Percentiles rank a stretch among this genome's conserved stretches.
phyloP scores from a whole-genome alignment of 1,140 invertebrate species.

The Theocolax elegans region DNA sequence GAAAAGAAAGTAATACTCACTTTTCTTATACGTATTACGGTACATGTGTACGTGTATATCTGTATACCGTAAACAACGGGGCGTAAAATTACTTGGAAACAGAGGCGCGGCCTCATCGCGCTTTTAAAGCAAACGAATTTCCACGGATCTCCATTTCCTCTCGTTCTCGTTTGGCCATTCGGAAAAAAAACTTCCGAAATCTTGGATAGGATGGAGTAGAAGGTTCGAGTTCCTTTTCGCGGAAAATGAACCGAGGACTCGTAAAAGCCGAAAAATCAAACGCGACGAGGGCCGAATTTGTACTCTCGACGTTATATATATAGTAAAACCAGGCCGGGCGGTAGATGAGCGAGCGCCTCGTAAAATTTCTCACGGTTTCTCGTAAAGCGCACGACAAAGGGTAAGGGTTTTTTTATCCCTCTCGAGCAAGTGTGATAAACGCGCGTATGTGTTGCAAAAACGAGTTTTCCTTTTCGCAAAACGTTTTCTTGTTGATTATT shows the following conservation, averaged over 20 bases:
- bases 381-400: slow-evolving; percentile 14
- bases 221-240: slow-evolving; percentile 3
- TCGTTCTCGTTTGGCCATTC: background rate
- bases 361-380: slow-evolving; percentile 28
- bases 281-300: slow-evolving; percentile 10
- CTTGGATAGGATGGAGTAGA: background rate
- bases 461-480: slow-evolving; percentile 3
- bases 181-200: background rate
- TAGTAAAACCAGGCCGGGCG: no score
- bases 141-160: slow-evolving; percentile 20
- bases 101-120: no score
- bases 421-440: background rate
- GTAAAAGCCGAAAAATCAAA: slow-evolving; percentile 25
- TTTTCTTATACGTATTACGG: slow-evolving; percentile 11
- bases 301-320: no score
- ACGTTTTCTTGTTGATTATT: background rate
- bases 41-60: no score
- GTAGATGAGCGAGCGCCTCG: slow-evolving; percentile 25
- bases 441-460: background rate
- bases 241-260: background rate
- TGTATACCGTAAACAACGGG: slow-evolving; percentile 1
- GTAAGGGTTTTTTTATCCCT: background rate
- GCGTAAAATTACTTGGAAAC: slow-evolving; percentile 29
- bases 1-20: background rate
- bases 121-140: slow-evolving; percentile 20